phyloP scores from a whole-genome alignment of 2,113 vertebrate species.

The Recurvirostra avosetta region DNA sequence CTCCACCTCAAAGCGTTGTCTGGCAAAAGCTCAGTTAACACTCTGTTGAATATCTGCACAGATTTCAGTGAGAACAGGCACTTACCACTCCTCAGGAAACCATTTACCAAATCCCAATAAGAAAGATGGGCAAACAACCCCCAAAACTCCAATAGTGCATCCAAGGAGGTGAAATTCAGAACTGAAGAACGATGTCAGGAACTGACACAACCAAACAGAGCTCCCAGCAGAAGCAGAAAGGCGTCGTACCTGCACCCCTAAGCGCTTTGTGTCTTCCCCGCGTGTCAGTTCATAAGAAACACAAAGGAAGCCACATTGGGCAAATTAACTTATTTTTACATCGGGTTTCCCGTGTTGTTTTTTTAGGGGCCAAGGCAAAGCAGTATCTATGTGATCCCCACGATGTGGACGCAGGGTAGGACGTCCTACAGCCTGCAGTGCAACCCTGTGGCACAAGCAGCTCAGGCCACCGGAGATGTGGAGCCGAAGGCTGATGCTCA shows the following conservation, averaged over 20 bases:
- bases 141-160: background rate
- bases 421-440: background rate
- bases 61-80: background rate
- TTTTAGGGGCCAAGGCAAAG: background rate
- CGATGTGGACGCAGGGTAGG: background rate
- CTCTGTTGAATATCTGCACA: background rate
- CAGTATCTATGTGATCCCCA: background rate
- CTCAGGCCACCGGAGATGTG: background rate
- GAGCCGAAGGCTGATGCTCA: accelerated
- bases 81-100: background rate
- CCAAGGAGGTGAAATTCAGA: background rate
- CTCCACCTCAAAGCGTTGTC: background rate
- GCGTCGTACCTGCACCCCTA: accelerated
- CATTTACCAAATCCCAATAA: background rate
- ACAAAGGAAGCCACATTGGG: background rate
- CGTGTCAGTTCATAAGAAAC: background rate
- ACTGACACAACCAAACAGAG: background rate
- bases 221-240: background rate
- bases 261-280: background rate
- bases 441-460: background rate
- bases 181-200: background rate
- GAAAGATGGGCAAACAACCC: background rate
- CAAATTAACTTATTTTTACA: background rate
- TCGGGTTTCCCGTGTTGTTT: background rate
- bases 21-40: background rate